Base-by-base conservation (phyloP, 2,113 vertebrate species). In the Rana temporaria region DNA sequence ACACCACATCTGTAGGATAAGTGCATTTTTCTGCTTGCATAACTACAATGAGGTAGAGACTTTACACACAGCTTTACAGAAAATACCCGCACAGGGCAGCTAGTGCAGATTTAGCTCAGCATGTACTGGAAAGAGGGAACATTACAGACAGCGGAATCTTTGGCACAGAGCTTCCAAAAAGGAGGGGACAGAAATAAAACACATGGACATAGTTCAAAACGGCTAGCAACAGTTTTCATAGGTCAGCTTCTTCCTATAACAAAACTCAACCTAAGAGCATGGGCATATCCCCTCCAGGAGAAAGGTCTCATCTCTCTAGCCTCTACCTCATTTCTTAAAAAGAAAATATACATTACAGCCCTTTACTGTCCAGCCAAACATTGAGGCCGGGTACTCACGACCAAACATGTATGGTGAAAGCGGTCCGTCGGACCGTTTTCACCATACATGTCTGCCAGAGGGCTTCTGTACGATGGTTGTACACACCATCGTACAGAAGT, bases 21-120 rank as follows among this genome's bases (percentile, higher is more conserved):
- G 90, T 95, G 96, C 96, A 95, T 95, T 95, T 48, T 95, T 95
- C 95, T 96, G 95, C 92, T 92, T 93, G 94, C 96, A 95, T 95
- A 94, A 96, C 96, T 95, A 98, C 97, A 97, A 96, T 98, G 98
- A 99, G 98, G 98, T 98, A 99, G 98, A 95, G 94, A 98, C 96
- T 93, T 92, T 92, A 94, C 94, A 93, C 92, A 94, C 92, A 92
- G 94, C 95, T 97, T 93, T 96, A 95, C 95, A 89, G 74, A 84
- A 52, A 12, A 90, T 92, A 87, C 89, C 96, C 95, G 95, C 90
- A 93, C 95, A 98, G 97, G 97, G 96, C 95, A 97, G 95, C 95
- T 95, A 96, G 95, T 90, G 91, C 94, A 93, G 93, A 90, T 88
- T 92, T 91, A 95, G 95, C 96, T 96, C 94, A 97, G 96, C 94